Evolutionary conservation across 1,140 invertebrate genomes (phyloP).

Genomic region (Platorchestia sp.): DNA sequence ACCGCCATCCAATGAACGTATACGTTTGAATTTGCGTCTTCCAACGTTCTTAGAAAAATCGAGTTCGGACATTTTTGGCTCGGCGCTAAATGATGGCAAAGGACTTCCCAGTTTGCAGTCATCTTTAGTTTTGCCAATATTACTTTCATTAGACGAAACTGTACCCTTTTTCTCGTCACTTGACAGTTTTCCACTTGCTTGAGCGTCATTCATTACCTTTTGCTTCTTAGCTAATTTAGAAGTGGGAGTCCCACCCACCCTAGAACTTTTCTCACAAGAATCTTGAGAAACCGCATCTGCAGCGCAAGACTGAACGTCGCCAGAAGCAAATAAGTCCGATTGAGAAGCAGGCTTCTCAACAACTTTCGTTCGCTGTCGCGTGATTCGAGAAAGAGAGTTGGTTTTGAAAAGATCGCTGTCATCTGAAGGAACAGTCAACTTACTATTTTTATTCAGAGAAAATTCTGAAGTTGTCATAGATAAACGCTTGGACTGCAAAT

Average conservation of each 20-base stretch:
- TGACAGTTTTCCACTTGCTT: neutral
- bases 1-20: neutral
- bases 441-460: neutral
- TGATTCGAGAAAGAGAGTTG: neutral
- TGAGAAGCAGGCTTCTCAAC: neutral
- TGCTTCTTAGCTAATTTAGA: neutral
- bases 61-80: neutral
- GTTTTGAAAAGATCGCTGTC: neutral
- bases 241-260: neutral
- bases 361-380: neutral
- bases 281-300: neutral
- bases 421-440: neutral
- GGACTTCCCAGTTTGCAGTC: neutral
- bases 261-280: neutral
- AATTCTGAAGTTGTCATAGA: neutral
- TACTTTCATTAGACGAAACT: neutral
- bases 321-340: constrained; percentile 20
- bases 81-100: too few relatives aligned
- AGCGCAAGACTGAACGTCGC: neutral
- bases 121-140: neutral
- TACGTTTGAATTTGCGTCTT: neutral
- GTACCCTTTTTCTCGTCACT: neutral
- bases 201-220: neutral
- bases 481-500: neutral
- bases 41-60: neutral